These are phyloP conservation scores for Rhipidura dahli DNA, from an alignment of 2,113 vertebrate genomes.

Conservation along the genomic window DNA sequence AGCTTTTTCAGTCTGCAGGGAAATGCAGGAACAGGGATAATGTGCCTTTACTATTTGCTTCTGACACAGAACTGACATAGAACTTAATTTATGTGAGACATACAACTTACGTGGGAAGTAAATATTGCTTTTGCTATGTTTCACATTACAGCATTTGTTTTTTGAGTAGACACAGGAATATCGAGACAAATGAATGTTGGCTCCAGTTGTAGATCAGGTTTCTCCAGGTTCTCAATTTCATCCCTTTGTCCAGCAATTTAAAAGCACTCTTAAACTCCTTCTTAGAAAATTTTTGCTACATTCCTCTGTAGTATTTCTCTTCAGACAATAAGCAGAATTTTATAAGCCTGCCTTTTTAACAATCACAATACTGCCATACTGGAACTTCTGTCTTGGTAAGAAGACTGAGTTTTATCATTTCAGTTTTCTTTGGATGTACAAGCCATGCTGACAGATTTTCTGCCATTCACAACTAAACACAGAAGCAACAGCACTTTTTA, in stretches of 20 bases:
- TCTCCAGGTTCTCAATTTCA: background rate
- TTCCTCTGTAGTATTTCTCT: background rate
- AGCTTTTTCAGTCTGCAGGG: background rate
- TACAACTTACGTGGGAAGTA: background rate
- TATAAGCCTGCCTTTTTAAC: background rate
- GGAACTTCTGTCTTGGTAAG: background rate
- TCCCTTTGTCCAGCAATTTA: background rate
- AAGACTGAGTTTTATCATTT: background rate
- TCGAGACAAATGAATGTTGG: background rate
- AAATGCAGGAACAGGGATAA: background rate
- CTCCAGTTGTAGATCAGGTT: background rate
- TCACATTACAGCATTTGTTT: background rate
- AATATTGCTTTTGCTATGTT: background rate
- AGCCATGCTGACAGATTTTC: background rate
- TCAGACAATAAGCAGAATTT: background rate
- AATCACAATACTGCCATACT: accelerated
- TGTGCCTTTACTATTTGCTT: background rate
- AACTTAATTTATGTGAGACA: background rate
- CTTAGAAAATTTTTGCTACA: background rate
- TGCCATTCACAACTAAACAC: background rate
- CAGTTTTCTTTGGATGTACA: background rate
- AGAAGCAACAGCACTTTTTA: background rate
- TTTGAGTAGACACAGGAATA: background rate
- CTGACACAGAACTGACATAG: background rate
- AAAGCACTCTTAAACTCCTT: background rate